These are phyloP conservation scores for Galendromus occidentalis DNA, from an alignment of 1,140 invertebrate genomes.

Conservation along the genomic window DNA sequence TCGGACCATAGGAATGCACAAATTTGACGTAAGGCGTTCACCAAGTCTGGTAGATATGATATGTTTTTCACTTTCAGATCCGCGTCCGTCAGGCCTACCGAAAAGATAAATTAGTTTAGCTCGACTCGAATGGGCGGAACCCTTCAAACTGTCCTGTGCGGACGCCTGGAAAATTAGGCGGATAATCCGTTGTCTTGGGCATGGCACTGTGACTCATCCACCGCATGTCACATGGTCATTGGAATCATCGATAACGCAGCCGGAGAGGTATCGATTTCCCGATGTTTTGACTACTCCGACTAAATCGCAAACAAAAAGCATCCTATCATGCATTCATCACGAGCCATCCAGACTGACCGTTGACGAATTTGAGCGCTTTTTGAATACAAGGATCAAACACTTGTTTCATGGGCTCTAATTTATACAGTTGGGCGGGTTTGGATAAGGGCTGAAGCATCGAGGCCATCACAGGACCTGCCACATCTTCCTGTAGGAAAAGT, in stretches of 20 bases:
- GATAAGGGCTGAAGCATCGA: constrained; percentile 27
- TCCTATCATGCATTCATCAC: too few species aligned
- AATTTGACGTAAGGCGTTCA: constrained; percentile 31
- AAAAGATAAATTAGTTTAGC: background rate
- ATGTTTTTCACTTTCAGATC: constrained; percentile 28
- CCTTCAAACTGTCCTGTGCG: too few species aligned
- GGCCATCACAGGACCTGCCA: constrained; percentile 23
- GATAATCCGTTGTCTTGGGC: too few species aligned
- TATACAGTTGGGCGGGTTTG: constrained; percentile 28
- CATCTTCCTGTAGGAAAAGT: constrained; percentile 10
- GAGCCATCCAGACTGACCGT: background rate
- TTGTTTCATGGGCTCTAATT: constrained; percentile 23
- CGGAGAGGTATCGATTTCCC: too few species aligned
- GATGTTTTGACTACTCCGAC: too few species aligned
- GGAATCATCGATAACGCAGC: too few species aligned
- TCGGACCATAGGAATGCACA: constrained; percentile 32
- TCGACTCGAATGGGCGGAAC: background rate
- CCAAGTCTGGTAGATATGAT: constrained; percentile 30
- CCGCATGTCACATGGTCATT: too few species aligned
- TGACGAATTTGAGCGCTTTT: constrained; percentile 3
- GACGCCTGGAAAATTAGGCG: too few species aligned
- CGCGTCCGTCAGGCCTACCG: background rate
- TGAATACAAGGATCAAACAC: constrained; percentile 23
- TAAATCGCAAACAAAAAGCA: too few species aligned
- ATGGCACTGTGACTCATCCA: too few species aligned